Base-by-base conservation (phyloP, 1,140 invertebrate genomes). In the Lycorma delicatula region DNA sequence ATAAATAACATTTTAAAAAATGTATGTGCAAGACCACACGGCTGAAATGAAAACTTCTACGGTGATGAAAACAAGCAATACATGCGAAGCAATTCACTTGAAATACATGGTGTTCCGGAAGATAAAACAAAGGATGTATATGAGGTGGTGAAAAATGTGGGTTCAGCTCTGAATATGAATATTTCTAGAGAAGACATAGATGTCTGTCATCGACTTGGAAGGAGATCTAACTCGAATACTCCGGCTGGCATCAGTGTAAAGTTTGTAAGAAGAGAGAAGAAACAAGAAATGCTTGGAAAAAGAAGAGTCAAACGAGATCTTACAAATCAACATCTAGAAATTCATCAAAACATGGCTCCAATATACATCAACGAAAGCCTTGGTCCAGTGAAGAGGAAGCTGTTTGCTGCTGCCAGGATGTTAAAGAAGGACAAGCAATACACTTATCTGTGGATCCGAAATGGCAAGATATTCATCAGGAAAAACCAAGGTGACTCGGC, bases 1-100 rank as follows among this genome's bases (percentile, higher is more conserved):
- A n/a, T n/a, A n/a, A n/a, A n/a, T n/a, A n/a, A n/a, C n/a, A n/a
- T n/a, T n/a, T n/a, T n/a, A n/a, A n/a, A n/a, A n/a, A n/a, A n/a
- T n/a, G n/a, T n/a, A n/a, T n/a, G n/a, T n/a, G n/a, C n/a, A n/a
- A n/a, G n/a, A n/a, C n/a, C n/a, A n/a, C n/a, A n/a, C n/a, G n/a
- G n/a, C n/a, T n/a, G n/a, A n/a, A n/a, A n/a, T n/a, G n/a, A n/a
- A n/a, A n/a, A n/a, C n/a, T n/a, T n/a, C n/a, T n/a, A n/a, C n/a
- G n/a, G n/a, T n/a, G 50, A 52, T 4, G 50, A 52, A 5, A 18
- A 3, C 31, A 28, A 52, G 50, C 50, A 52, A 18, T 52, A 52
- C 20, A 6, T 11, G 3, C 5, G 50, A 11, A 9, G 4, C 4
- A 52, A 52, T 18, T 28, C 50, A 7, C 16, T 52, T 4, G 50